Evolutionary conservation across 2,888 invertebrate genomes (phyloP).

Genomic region (Chrysomela aeneicollis): DNA sequence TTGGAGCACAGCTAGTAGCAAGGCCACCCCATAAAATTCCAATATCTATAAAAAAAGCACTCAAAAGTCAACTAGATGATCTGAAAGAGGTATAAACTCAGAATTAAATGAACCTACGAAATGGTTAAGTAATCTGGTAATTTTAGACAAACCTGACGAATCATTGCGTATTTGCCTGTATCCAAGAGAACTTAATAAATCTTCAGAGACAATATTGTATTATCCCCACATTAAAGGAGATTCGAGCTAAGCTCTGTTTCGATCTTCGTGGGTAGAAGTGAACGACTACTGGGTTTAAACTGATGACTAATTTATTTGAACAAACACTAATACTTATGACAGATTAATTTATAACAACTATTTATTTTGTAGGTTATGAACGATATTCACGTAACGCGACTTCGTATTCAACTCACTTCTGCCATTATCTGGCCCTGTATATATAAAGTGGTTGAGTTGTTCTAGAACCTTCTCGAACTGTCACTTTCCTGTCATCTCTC

Average conservation of each 20-base stretch:
- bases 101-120: conserved; percentile 2
- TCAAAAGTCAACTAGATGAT: background rate
- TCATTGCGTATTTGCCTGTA: background rate
- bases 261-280: too few relatives aligned
- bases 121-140: conserved; percentile 11
- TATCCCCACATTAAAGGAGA: conserved; percentile 25
- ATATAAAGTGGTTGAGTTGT: too few relatives aligned
- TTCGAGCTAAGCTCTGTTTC: conserved; percentile 13
- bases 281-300: too few relatives aligned
- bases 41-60: background rate
- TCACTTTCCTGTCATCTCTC: too few relatives aligned
- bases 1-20: background rate
- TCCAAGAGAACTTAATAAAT: background rate
- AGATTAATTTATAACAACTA: too few relatives aligned
- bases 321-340: too few relatives aligned
- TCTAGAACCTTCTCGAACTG: too few relatives aligned
- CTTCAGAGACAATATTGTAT: conserved; percentile 4
- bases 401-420: too few relatives aligned
- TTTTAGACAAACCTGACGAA: conserved; percentile 3
- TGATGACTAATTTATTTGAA: too few relatives aligned
- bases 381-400: too few relatives aligned
- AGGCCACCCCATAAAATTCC: conserved; percentile 9
- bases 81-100: background rate
- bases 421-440: too few relatives aligned
- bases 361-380: too few relatives aligned